Evolutionary conservation across 2,797 vertebrate species (phyloP), one percentile per base, ranked within the genome.

Genomic region (Pyrrhura leucotis): DNA sequence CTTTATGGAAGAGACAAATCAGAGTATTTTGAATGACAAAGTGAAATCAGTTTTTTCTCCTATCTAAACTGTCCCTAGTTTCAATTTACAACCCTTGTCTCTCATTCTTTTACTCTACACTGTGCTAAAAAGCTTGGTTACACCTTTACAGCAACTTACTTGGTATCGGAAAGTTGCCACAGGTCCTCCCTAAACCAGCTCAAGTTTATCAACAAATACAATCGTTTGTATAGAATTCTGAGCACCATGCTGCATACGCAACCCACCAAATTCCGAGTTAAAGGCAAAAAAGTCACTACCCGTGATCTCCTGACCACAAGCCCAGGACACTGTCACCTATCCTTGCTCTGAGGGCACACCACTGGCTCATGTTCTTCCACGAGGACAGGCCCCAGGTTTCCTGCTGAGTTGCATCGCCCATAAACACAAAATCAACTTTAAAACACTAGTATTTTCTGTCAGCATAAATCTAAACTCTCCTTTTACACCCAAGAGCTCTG

Each of bases 341-440:
- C 26, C 8, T 1, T 20, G 42, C 14, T 15, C 13, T 1, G 4
- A 13, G 25, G 33, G 48, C 54, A 48, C 42, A 2, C 14, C 4
- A 11, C 66, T 15, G n/a, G 37, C 44, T 20, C 29, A 6, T 20
- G 5, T 3, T 19, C 6, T 33, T 12, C 51, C 29, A 37, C 10
- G 2, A 22, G 20, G 14, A n/a, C 42, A 33, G 29, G 39, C 25
- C 19, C 35, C n/a, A 13, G 28, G 23, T 33, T 45, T 66, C 31
- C 19, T 26, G 73, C 15, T 29, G 48, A 42, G 44, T 14, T 65
- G 25, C 14, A 10, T 33, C 4, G 7, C 4, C 3, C n/a, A n/a
- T 26, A 67, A 73, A 25, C 12, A n/a, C 17, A 73, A 42, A 48
- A 53, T 20, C 21, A 73, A 19, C 40, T 69, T 63, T 35, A 45